Conservation (phyloP, 2,797 vertebrate species). For the Euphonia xanthogaster region DNA sequence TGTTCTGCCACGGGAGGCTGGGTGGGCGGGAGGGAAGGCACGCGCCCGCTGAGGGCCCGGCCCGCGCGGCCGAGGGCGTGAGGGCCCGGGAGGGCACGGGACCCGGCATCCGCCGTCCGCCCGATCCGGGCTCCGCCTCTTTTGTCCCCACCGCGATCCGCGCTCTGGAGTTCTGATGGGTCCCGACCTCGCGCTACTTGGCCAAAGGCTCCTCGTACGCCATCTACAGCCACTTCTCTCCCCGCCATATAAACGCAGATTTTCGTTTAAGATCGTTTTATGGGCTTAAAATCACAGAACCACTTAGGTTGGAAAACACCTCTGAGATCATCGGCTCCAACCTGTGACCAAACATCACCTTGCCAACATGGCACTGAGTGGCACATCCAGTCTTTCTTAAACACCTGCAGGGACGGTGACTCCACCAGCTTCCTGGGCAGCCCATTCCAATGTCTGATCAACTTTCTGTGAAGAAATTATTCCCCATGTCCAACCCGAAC, state of each 20-base stretch:
- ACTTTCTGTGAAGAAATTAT: neutral
- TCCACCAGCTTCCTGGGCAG: neutral
- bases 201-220: fast-evolving
- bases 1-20: too few species aligned
- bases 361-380: fast-evolving
- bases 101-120: fast-evolving
- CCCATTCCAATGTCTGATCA: neutral
- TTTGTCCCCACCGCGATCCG: fast-evolving
- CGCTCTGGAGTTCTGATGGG: fast-evolving
- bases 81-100: neutral
- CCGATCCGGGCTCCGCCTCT: fast-evolving
- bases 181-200: fast-evolving
- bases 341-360: fast-evolving
- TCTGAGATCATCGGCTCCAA: neutral
- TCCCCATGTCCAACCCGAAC: fast-evolving
- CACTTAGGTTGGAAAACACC: neutral
- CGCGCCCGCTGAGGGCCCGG: neutral
- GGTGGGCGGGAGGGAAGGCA: neutral
- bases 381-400: neutral
- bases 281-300: too few species aligned
- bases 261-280: fast-evolving
- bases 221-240: fast-evolving
- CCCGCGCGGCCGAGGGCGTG: neutral
- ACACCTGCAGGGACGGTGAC: neutral
- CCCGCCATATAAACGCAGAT: fast-evolving